A percentile compares a stretch with the other conserved stretches of the same genome.
phyloP scores from a whole-genome alignment of 2,797 vertebrate species.

The Geotrypetes seraphini region DNA sequence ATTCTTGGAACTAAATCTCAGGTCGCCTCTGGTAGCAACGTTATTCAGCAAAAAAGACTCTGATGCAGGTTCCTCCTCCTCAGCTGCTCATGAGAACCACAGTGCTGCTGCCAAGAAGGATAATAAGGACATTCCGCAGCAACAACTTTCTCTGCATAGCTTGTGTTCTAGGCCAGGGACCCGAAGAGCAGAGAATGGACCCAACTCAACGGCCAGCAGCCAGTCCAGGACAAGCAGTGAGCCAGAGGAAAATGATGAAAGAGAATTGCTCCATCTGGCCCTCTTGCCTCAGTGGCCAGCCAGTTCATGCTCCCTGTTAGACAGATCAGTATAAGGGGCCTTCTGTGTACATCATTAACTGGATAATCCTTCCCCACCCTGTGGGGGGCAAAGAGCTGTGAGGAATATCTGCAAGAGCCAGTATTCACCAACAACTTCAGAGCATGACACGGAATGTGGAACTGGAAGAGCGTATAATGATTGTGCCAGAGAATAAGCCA shows the following conservation, averaged over 20 bases:
- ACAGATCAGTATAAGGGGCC: too few species aligned
- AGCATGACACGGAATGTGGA: too few species aligned
- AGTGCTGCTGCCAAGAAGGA: not conserved
- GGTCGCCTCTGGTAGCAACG: slow-evolving; percentile 58
- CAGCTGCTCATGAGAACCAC: not conserved
- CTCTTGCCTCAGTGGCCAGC: not conserved
- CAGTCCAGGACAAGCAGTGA: slow-evolving; percentile 46
- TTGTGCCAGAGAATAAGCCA: too few species aligned
- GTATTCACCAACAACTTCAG: too few species aligned
- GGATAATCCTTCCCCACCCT: too few species aligned
- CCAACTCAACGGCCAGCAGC: slow-evolving; percentile 30
- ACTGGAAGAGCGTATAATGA: too few species aligned
- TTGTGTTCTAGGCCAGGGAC: slow-evolving; percentile 31
- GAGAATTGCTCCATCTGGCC: slow-evolving; percentile 29
- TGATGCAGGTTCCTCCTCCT: not conserved
- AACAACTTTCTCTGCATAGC: slow-evolving; percentile 7
- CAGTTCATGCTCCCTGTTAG: not conserved
- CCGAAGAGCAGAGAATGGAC: slow-evolving; percentile 44
- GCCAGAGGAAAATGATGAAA: slow-evolving; percentile 76
- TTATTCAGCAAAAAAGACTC: slow-evolving; percentile 30
- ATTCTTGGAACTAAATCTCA: slow-evolving; percentile 46
- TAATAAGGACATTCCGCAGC: slow-evolving; percentile 1
- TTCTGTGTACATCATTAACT: too few species aligned
- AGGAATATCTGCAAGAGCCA: too few species aligned
- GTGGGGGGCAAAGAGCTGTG: too few species aligned